These are phyloP conservation scores for Lithobates sylvaticus DNA, from an alignment of 2,797 vertebrate genomes.

Conservation along the genomic window DNA sequence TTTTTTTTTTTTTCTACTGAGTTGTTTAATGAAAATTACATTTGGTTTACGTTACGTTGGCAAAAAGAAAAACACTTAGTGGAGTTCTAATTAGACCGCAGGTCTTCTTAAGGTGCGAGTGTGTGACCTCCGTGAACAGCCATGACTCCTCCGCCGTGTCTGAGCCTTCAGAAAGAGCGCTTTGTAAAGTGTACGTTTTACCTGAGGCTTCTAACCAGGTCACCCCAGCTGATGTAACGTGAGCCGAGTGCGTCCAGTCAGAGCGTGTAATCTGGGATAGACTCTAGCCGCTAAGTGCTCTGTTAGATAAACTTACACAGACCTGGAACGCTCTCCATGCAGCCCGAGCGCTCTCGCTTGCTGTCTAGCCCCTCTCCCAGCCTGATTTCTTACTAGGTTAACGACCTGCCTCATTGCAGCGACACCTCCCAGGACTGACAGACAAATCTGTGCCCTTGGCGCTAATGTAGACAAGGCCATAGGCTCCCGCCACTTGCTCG, in stretches of 20 bases:
- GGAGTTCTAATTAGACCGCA: too few species aligned
- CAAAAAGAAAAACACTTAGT: too few species aligned
- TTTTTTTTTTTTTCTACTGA: too few species aligned
- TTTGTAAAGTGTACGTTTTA: not conserved
- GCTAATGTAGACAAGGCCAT: constrained; percentile 1
- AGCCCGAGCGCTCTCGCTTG: not conserved
- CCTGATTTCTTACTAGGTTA: constrained; percentile 29
- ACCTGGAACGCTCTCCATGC: constrained; percentile 3
- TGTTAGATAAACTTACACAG: constrained; percentile 38
- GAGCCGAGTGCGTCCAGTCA: not conserved
- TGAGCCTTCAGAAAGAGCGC: not conserved
- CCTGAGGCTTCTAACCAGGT: not conserved
- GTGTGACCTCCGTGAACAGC: not conserved
- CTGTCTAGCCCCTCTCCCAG: not conserved
- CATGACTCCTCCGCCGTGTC: not conserved
- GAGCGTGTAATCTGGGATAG: not conserved
- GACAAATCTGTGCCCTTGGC: constrained; percentile 9
- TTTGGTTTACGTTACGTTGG: too few species aligned
- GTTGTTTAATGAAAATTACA: too few species aligned
- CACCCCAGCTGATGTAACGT: not conserved
- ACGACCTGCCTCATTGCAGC: constrained; percentile 37
- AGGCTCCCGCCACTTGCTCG: not conserved
- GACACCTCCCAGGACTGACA: constrained; percentile 47
- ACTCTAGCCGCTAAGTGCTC: constrained; percentile 38
- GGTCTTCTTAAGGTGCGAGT: too few species aligned